Percentiles rank a stretch among this genome's conserved stretches.
phyloP scores from a whole-genome alignment of 2,113 vertebrate species.

The Melanerpes aurifrons region DNA sequence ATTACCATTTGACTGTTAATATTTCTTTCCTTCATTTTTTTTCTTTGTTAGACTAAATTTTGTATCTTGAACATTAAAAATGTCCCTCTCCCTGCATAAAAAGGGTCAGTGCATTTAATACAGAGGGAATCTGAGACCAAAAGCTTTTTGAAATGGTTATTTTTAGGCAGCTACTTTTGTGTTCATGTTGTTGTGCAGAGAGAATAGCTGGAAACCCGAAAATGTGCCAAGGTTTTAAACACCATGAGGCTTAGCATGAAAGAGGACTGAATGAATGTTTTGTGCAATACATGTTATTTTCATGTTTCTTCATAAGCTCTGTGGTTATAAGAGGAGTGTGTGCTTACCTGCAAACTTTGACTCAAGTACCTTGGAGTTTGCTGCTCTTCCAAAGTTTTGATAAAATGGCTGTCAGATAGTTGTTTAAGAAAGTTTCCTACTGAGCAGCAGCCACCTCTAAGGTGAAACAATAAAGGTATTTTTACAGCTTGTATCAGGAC shows the following conservation, averaged over 20 bases:
- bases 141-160: slow-evolving; percentile 25
- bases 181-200: slow-evolving; percentile 21
- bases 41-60: background rate
- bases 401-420: background rate
- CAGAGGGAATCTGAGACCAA: background rate
- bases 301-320: background rate
- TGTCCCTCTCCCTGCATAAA: background rate
- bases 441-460: background rate
- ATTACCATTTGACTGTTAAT: slow-evolving; percentile 12
- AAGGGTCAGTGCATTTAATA: background rate
- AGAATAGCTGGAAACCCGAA: slow-evolving; percentile 59
- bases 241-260: slow-evolving; percentile 45
- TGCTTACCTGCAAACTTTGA: background rate
- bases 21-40: background rate
- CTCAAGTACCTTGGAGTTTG: slow-evolving; percentile 1
- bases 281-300: background rate
- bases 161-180: slow-evolving; percentile 50
- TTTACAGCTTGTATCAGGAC: slow-evolving; percentile 32
- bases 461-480: slow-evolving; percentile 43
- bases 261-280: slow-evolving; percentile 21
- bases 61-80: background rate
- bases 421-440: background rate
- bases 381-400: background rate
- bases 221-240: slow-evolving; percentile 67
- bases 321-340: background rate